Conservation (phyloP, 2,797 vertebrate genomes). For the Coilia nasus region DNA sequence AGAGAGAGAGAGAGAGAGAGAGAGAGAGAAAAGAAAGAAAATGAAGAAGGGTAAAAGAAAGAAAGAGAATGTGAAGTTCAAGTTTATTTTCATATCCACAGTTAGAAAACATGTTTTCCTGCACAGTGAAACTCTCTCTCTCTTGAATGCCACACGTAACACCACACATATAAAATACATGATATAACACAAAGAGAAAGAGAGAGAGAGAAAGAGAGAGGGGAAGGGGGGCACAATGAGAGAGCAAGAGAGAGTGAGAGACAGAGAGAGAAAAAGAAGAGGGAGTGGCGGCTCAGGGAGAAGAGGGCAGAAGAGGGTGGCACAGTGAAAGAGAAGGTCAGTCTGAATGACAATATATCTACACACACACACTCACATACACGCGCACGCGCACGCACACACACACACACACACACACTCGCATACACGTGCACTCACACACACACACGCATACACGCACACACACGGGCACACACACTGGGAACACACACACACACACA, state of each 20-base stretch:
- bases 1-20: background rate
- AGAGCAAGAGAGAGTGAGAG: background rate
- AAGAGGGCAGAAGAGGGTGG: background rate
- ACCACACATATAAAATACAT: no score
- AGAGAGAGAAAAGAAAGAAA: no score
- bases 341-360: background rate
- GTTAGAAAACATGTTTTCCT: no score
- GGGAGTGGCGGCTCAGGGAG: background rate
- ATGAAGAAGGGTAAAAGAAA: background rate
- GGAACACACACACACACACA: slow-evolving; percentile 26
- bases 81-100: no score
- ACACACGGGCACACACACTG: background rate
- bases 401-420: slow-evolving; percentile 10
- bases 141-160: no score
- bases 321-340: slow-evolving; percentile 2
- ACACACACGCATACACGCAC: slow-evolving; percentile 2
- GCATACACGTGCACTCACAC: background rate
- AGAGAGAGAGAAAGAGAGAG: background rate
- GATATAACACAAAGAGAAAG: background rate
- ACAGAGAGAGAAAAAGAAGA: background rate
- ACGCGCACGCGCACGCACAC: slow-evolving; percentile 1
- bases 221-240: no score
- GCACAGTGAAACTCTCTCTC: no score
- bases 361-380: background rate
- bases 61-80: no score